Percentiles rank a stretch among this genome's conserved stretches.
phyloP scores from a whole-genome alignment of 2,888 invertebrate species.

The Punctoribates punctum region DNA sequence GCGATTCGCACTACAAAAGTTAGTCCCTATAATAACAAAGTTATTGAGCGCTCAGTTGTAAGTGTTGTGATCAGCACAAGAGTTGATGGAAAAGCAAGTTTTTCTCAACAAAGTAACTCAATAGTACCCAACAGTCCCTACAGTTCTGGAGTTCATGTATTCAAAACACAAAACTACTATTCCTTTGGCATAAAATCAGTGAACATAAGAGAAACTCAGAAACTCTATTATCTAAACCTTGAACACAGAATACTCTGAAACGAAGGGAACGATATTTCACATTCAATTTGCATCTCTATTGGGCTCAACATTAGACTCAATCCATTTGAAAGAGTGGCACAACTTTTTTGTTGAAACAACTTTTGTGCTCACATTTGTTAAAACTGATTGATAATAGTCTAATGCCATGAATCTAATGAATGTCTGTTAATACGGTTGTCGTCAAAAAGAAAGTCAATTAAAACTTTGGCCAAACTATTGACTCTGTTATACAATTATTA shows the following conservation, averaged over 20 bases:
- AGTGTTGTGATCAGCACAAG: background rate
- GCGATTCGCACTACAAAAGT: conserved; percentile 4
- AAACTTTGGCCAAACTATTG: conserved; percentile 19
- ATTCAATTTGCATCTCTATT: conserved; percentile 29
- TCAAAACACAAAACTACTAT: conserved; percentile 9
- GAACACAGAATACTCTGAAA: background rate
- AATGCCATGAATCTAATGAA: background rate
- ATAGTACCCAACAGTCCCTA: conserved; percentile 4
- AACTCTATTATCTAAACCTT: conserved; percentile 9
- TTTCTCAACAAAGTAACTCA: background rate
- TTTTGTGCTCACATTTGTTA: conserved; percentile 3
- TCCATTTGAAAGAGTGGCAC: background rate
- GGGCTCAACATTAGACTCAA: background rate
- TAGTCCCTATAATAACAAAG: conserved; percentile 29
- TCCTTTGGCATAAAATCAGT: background rate
- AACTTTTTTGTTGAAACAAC: background rate
- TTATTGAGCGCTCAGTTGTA: conserved; percentile 18
- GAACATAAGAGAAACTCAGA: conserved; percentile 13
- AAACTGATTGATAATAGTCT: conserved; percentile 5
- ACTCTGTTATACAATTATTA: conserved; percentile 14
- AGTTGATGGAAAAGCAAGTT: background rate
- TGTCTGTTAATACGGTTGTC: background rate
- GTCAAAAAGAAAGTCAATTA: background rate
- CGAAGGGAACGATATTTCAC: conserved; percentile 22
- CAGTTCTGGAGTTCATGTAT: background rate